Percentiles rank a stretch among this genome's conserved stretches.
These are phyloP conservation scores for Ashinkailepas kermadecensis DNA, from an alignment of 2,888 invertebrate genomes.

Conservation along the genomic window DNA sequence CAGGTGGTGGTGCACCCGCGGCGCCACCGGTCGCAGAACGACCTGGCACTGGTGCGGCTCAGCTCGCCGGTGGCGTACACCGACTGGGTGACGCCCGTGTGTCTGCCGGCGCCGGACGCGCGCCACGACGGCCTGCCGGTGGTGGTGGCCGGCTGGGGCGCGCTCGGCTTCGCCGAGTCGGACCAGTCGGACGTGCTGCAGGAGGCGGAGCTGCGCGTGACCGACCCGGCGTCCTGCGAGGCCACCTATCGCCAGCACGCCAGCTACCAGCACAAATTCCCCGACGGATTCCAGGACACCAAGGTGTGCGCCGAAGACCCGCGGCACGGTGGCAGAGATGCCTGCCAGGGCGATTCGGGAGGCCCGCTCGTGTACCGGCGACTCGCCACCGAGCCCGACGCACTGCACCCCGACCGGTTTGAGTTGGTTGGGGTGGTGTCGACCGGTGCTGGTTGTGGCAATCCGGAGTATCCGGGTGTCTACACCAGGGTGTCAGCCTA, in stretches of 20 bases:
- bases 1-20: background rate
- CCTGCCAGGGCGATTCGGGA: conserved; percentile 5
- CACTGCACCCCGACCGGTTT: background rate
- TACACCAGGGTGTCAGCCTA: background rate
- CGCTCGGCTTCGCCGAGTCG: background rate
- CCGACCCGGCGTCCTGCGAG: background rate
- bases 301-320: background rate
- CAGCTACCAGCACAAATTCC: background rate
- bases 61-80: conserved; percentile 72
- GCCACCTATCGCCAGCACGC: background rate
- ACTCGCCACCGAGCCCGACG: background rate
- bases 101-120: conserved; percentile 75
- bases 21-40: conserved; percentile 44
- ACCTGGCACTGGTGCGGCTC: conserved; percentile 74
- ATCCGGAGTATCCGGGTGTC: background rate
- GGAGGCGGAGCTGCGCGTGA: background rate
- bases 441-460: background rate
- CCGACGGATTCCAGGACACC: background rate
- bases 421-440: background rate
- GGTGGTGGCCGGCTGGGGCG: background rate
- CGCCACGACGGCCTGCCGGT: conserved; percentile 44
- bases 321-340: background rate
- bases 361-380: background rate
- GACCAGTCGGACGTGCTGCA: background rate
- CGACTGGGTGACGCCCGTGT: conserved; percentile 81